Base-by-base conservation (phyloP, 2,113 vertebrate species). In the Dissostichus mawsoni region DNA sequence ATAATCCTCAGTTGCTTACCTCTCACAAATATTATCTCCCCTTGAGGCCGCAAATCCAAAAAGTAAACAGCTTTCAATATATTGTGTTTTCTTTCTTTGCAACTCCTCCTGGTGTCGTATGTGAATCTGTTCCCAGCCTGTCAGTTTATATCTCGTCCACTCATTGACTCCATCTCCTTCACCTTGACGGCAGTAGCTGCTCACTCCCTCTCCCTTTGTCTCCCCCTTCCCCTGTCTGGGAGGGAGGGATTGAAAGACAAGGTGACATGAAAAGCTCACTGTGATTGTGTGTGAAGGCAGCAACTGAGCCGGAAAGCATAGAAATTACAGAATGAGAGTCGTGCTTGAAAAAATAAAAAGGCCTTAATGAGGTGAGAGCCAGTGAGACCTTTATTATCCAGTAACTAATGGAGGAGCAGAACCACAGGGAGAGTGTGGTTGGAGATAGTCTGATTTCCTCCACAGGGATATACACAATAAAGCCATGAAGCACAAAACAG, bases 1-100 rank as follows among this genome's bases (percentile, higher is more conserved):
- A 88, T 92, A 89, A 92, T 91, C 90, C 89, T 82, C 74, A 84
- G 88, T 82, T 85, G 89, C 87, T 90, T 86, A 91, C 90, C 90
- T 92, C 79, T 44, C 55, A 64, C 62, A 77, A 83, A 82, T 88
- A 83, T 86, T 67, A 80, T 89, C 86, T 83, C 85, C 75, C 55
- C 83, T 84, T 25, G 45, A 80, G 72, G 69, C 77, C 56, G 69
- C 74, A 76, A 70, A 90, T 84, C 78, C 73, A 66, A 67, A 76
- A 58, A 25, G 61, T 76, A 74, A 87, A 73, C 47, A 76, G 58
- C 72, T 55, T 81, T 83, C 74, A 67, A 56, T 80, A 58, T 78
- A 20, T 66, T 2, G 5, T 67, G 14, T 33, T 62, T 18, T 47
- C 52, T 36, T 70, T 59, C 53, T 57, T 79, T 78, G 82, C 78